A percentile compares a stretch with the other conserved stretches of the same genome.
phyloP scores from a whole-genome alignment of 2,797 vertebrate genomes.

The Sebastes jordani region DNA sequence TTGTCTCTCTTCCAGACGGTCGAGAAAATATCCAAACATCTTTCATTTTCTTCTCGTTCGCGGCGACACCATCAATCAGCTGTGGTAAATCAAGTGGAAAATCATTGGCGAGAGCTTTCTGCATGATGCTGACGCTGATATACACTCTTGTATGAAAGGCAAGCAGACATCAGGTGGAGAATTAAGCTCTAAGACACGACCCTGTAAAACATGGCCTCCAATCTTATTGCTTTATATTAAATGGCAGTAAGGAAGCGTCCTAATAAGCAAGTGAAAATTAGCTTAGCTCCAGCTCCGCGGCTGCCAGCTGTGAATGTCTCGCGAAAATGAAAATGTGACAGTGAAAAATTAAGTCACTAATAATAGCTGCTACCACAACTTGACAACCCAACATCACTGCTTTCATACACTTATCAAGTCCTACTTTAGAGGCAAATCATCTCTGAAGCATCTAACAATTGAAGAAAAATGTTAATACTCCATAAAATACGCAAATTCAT shows the following conservation, averaged over 20 bases:
- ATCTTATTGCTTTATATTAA: constrained; percentile 54
- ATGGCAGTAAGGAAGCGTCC: constrained; percentile 40
- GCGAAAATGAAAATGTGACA: constrained; percentile 48
- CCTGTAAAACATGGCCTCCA: constrained; percentile 39
- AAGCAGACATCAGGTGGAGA: constrained; percentile 36
- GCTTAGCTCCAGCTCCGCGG: constrained; percentile 16
- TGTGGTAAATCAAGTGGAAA: constrained; percentile 65
- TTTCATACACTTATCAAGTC: background rate
- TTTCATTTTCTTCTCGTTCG: constrained; percentile 54
- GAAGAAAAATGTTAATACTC: background rate
- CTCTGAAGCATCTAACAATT: background rate
- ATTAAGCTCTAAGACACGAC: constrained; percentile 33
- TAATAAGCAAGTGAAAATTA: constrained; percentile 55
- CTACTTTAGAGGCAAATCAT: background rate
- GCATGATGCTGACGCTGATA: constrained; percentile 32
- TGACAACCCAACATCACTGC: background rate
- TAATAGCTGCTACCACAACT: constrained; percentile 26
- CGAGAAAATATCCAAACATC: constrained; percentile 22
- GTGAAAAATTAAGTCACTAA: constrained; percentile 37
- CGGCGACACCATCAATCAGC: constrained; percentile 60
- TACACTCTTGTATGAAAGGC: constrained; percentile 51
- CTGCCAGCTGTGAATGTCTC: constrained; percentile 35
- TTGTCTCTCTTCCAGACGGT: background rate
- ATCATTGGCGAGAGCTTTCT: constrained; percentile 40
- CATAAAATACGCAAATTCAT: background rate